phyloP scores from a whole-genome alignment of 2,113 vertebrate genomes.

The Rhinolophus ferrumequinum region DNA sequence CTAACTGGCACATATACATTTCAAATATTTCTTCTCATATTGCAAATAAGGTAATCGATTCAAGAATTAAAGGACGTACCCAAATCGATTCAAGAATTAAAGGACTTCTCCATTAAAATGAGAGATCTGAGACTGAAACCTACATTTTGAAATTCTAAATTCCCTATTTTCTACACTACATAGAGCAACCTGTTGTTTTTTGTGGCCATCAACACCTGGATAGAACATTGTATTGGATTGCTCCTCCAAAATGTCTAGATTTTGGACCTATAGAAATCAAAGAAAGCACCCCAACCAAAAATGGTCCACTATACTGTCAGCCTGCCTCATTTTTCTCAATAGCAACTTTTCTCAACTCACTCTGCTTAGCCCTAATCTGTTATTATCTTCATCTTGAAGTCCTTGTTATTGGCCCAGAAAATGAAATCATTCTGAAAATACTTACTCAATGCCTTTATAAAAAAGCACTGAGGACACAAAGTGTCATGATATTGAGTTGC shows the following conservation, averaged over 20 bases:
- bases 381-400: neutral
- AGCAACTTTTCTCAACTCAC: neutral
- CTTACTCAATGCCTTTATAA: neutral
- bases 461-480: neutral
- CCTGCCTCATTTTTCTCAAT: neutral
- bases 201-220: neutral
- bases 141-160: neutral
- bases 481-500: neutral
- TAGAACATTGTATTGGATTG: neutral
- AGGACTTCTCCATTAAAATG: neutral
- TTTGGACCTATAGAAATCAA: neutral
- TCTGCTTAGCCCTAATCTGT: neutral
- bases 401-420: neutral
- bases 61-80: neutral
- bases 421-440: slow-evolving; percentile 30
- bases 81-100: slow-evolving; percentile 15
- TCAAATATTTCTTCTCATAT: neutral
- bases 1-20: neutral
- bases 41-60: neutral
- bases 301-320: neutral
- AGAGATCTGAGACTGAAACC: neutral
- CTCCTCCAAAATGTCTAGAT: neutral
- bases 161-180: neutral
- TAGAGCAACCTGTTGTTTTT: neutral
- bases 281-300: neutral